Conservation (phyloP, 2,797 vertebrate genomes). For the Gallirallus australis region DNA sequence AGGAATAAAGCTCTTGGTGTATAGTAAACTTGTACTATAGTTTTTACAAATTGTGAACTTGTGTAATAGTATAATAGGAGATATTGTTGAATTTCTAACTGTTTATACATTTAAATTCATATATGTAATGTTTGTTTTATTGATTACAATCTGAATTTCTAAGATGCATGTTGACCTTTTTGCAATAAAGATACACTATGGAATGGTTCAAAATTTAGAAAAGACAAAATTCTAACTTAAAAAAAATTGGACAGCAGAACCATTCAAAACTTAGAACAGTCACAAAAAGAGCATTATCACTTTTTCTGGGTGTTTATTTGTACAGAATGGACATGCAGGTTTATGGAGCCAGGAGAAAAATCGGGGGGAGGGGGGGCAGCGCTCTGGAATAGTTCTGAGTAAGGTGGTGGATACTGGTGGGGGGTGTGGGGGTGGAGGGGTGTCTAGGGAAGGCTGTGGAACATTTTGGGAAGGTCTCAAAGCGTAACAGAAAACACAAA, state of each 20-base stretch:
- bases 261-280: conserved; percentile 87
- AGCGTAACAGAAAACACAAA: too few relatives aligned
- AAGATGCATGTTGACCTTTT: conserved; percentile 98
- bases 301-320: conserved; percentile 20
- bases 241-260: conserved; percentile 82
- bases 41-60: conserved; percentile 89
- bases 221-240: conserved; percentile 69
- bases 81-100: conserved; percentile 97
- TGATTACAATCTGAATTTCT: conserved; percentile 97
- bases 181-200: conserved; percentile 95
- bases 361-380: too few relatives aligned
- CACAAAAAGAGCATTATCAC: conserved; percentile 81
- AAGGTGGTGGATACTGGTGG: too few relatives aligned
- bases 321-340: too few relatives aligned
- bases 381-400: too few relatives aligned
- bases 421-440: too few relatives aligned
- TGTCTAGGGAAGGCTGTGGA: too few relatives aligned
- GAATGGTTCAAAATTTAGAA: conserved; percentile 87
- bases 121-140: conserved; percentile 98
- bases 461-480: too few relatives aligned
- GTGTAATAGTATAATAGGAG: conserved; percentile 90
- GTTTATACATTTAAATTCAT: conserved; percentile 99
- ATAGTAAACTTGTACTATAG: conserved; percentile 87
- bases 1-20: conserved; percentile 82
- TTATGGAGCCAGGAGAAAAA: too few relatives aligned